Evolutionary conservation across 1,140 invertebrate genomes (phyloP).

Genomic region (Drosophila tristis): DNA sequence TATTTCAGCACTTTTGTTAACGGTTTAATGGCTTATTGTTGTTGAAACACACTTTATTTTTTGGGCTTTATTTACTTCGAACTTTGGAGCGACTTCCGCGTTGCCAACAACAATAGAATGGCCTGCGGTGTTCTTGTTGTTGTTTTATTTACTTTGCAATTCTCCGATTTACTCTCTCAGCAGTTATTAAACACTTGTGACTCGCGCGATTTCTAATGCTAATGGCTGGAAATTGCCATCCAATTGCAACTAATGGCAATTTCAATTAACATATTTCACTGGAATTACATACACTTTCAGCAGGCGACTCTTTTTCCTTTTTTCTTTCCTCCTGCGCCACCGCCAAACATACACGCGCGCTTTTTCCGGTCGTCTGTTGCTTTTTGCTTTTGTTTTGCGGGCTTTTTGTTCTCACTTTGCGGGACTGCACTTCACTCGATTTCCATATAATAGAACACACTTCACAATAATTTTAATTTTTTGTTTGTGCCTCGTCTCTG

Average conservation of each 20-base stretch:
- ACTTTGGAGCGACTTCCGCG: constrained; percentile 34
- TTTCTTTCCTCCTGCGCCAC: constrained; percentile 28
- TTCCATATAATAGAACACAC: constrained; percentile 36
- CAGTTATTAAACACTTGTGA: constrained; percentile 45
- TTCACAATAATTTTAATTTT: constrained; percentile 24
- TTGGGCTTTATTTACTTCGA: constrained; percentile 9
- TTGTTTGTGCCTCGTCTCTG: constrained; percentile 11
- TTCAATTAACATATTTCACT: constrained; percentile 46
- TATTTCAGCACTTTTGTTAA: constrained; percentile 54
- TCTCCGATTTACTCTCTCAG: constrained; percentile 55
- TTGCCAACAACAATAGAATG: constrained; percentile 18
- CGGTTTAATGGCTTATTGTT: constrained; percentile 32
- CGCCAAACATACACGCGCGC: constrained; percentile 31
- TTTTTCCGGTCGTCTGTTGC: constrained; percentile 51
- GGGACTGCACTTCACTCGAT: constrained; percentile 12
- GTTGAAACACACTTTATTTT: constrained; percentile 12
- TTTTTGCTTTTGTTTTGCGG: constrained; percentile 35
- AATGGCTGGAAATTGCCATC: constrained; percentile 35
- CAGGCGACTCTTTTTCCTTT: constrained; percentile 19
- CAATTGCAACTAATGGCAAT: constrained; percentile 57
- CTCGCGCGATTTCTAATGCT: constrained; percentile 46
- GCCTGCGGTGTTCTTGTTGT: neutral
- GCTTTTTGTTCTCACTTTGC: constrained; percentile 11
- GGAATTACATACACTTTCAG: constrained; percentile 29
- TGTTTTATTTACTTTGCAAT: neutral